Conservation (phyloP, 2,888 invertebrate species). For the Pegoplata infirma region DNA sequence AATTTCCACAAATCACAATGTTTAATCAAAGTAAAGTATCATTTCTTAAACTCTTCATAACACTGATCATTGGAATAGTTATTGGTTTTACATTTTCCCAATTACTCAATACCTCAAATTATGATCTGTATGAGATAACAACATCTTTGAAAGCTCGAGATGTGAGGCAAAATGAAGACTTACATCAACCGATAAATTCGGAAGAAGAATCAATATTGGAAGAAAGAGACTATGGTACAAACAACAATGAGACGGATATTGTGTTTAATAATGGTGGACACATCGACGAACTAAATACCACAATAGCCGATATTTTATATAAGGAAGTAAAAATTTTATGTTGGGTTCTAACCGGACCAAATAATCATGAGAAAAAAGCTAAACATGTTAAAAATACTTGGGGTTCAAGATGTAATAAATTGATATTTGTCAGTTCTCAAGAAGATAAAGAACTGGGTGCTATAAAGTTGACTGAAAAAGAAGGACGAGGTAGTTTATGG, state of each 20-base stretch:
- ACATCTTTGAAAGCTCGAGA: constrained; percentile 33
- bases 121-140: constrained; percentile 40
- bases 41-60: constrained; percentile 65
- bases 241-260: too few relatives aligned
- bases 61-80: constrained; percentile 69
- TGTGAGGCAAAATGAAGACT: background rate
- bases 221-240: too few relatives aligned
- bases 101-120: constrained; percentile 65
- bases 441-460: constrained; percentile 86
- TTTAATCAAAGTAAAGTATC: constrained; percentile 29
- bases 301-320: constrained; percentile 84
- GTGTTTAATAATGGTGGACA: background rate
- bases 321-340: constrained; percentile 91
- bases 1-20: constrained; percentile 39
- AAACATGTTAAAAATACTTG: constrained; percentile 95
- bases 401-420: constrained; percentile 92
- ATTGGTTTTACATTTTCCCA: constrained; percentile 71
- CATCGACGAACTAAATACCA: constrained; percentile 42
- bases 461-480: constrained; percentile 87
- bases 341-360: constrained; percentile 96
- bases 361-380: constrained; percentile 91
- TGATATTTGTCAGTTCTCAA: constrained; percentile 90
- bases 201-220: too few relatives aligned
- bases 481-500: constrained; percentile 94
- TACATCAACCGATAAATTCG: background rate